Base-by-base conservation (phyloP, 2,113 vertebrate species). In the Larimichthys crocea region DNA sequence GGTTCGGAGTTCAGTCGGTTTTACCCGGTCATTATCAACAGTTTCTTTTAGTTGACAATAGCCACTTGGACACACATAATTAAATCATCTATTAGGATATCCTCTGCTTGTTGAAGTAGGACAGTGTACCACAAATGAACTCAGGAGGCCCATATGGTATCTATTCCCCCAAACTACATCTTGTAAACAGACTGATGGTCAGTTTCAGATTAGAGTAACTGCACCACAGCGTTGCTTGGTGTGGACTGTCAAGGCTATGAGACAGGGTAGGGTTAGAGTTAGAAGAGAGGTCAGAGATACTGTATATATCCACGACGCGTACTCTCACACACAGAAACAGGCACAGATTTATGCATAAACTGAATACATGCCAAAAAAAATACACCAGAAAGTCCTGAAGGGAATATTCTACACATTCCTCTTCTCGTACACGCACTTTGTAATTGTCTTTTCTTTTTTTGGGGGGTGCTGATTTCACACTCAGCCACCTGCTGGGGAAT, bases 71-170 rank as follows among this genome's bases (percentile, higher is more conserved):
- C 53, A 59, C 65, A 77, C 1, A 46, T 35, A 76, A 83, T 72
- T 35, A 63, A 78, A 72, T 80, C n/a, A 77, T 83, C 72, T 70
- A 67, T 66, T 67, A 52, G 14, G 61, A 75, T 20, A 79, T 77
- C 24, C 67, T 69, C 42, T 63, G 62, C 15, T 75, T 73, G 69
- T 66, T 40, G 1, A 73, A 80, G 66, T 53, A 40, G 11, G 50
- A 72, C 3, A 72, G 56, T 68, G 60, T 50, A 83, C 74, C 77
- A 63, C 55, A 9, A 42, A 81, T 84, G 72, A 92, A 89, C 84
- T 86, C 83, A 12, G 75, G 73, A 74, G 65, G 53, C 67, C 57
- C 91, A 87, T 88, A 68, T 92, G 91, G 88, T 86, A 83, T 85
- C 81, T 78, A 84, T 93, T 91, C 86, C 52, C 29, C 70, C 40